phyloP scores from a whole-genome alignment of 2,113 vertebrate species.

The Megaceryle torquata region DNA sequence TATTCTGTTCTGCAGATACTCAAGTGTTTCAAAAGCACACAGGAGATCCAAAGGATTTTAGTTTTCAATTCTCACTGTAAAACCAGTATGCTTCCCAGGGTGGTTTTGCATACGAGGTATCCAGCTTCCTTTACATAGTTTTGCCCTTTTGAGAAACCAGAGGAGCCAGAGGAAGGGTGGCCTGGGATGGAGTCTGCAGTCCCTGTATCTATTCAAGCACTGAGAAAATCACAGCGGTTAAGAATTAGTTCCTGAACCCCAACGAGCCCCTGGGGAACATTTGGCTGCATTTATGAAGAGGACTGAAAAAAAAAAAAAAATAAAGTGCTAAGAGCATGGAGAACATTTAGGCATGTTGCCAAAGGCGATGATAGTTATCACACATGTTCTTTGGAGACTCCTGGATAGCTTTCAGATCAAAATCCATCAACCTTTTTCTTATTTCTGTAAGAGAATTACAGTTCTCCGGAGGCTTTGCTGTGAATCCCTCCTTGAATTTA shows the following conservation, averaged over 20 bases:
- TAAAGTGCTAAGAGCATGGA: constrained; percentile 28
- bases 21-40: neutral
- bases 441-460: constrained; percentile 40
- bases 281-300: constrained; percentile 41
- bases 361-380: constrained; percentile 49
- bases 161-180: neutral
- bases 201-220: constrained; percentile 12
- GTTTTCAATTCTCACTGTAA: neutral
- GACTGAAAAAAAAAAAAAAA: neutral
- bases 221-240: constrained; percentile 31
- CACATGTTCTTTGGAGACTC: neutral
- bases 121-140: neutral
- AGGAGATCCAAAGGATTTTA: neutral
- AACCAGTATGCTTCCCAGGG: neutral
- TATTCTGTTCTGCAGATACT: neutral
- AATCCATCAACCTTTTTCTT: constrained; percentile 22
- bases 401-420: constrained; percentile 38
- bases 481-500: constrained; percentile 14
- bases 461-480: neutral
- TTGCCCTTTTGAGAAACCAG: neutral
- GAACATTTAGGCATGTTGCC: constrained; percentile 21
- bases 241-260: constrained; percentile 44
- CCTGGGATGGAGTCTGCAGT: neutral
- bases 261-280: neutral
- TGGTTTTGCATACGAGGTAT: neutral